Evolutionary conservation across 1,140 invertebrate genomes (phyloP), one percentile per base, ranked within the genome.

Genomic region (Lordiphosa stackelbergi): DNA sequence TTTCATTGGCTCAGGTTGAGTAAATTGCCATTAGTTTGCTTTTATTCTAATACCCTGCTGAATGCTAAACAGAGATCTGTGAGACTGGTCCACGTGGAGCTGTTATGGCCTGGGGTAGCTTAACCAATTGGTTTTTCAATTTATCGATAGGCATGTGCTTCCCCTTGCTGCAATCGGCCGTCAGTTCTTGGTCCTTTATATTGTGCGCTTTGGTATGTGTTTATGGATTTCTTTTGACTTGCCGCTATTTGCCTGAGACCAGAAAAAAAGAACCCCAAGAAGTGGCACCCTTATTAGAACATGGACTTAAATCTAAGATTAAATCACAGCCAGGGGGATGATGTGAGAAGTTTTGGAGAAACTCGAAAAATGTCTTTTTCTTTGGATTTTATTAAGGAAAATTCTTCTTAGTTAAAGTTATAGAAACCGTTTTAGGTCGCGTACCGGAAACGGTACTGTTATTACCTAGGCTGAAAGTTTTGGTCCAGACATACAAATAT

Each of bases 111-210:
- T 89, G 96, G 45, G 95, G 95, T 2, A 95, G 95, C 51, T 89
- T 96, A 56, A 91, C 92, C 36, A 97, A 97, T 88, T 97, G 96
- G 96, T 89, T 91, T 2, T 93, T 92, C 7, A 97, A 96, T 87
- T 95, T 97, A 78, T 59, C 95, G 2, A 92, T 97, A 28, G 93
- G 92, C 13, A 91, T 95, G 89, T 86, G 89, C 10, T 95, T 96
- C 88, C 93, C 92, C 13, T 79, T 88, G 1, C 70, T 95, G 49
- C 89, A 92, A 54, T 69, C 66, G 6, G n/a, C 68, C n/a, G 89
- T 94, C 5, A 91, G 92, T 4, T 72, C 92, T 4, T 91, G 89
- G 54, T 91, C 91, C 1, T 95, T 94, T 75, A 84, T 94, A 2
- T 79, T 93, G 16, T 95, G 94, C 86, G 88, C 90, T 1, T 49